Evolutionary conservation across 2,113 vertebrate species (phyloP), one percentile per base, ranked within the genome.

Genomic region (Zonotrichia leucophrys): DNA sequence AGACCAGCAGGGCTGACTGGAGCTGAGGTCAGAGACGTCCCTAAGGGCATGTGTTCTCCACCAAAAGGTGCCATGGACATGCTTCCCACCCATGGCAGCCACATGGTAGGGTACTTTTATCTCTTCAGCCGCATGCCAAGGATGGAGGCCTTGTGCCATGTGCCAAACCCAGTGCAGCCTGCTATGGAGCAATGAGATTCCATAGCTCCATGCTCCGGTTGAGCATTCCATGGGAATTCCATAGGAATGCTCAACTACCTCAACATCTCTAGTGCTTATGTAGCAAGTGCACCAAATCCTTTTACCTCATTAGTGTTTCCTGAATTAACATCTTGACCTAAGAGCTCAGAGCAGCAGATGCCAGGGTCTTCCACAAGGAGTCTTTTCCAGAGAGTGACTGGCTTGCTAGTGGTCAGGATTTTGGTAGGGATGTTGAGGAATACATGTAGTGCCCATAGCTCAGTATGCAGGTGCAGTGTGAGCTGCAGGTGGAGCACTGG

Each of bases 241-340:
- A 4, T 5, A 21, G 17, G 22, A 49, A 28, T 25, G 10, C 49
- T 31, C 5, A 4, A 3, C 21, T 30, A 21, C 44, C 11, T 55
- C 39, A 10, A 16, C 4, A 2, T 64, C 49, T 33, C 35, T 15
- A 15, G 18, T 39, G 12, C 14, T 35, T 41, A 5, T 7, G 25
- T 13, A 13, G 22, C 33, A 8, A 39, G 21, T 12, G 11, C 16
- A 20, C 9, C 22, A 37, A 11, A 19, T 25, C 12, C 31, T 56
- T 24, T n/a, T 39, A 37, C 4, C 5, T 44, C 0, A 0, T 22
- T 41, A 10, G 6, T 35, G 4, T 16, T 41, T 7, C 39, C 14
- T 23, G 53, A 31, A 41, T 41, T 56, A 41, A 37, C 0, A 2
- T 20, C 53, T 37, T 20, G 9, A n/a, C 11, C 6, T 8, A 18